Evolutionary conservation across 2,797 vertebrate species (phyloP).

Genomic region (Botia almorhae): DNA sequence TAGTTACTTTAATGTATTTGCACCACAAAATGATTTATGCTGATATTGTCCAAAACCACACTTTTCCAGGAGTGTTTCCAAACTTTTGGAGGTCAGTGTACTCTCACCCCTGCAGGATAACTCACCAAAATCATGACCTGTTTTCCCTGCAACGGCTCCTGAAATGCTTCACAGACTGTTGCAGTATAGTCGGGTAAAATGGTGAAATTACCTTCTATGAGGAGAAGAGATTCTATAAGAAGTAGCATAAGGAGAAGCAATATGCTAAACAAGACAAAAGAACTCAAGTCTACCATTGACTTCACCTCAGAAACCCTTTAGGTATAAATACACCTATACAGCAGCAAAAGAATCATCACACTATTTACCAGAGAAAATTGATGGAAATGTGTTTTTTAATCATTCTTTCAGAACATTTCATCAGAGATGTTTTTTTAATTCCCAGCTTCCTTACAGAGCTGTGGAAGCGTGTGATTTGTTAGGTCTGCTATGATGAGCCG

Average conservation of each 20-base stretch:
- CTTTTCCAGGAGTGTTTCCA: too few species aligned
- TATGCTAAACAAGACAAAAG: background rate
- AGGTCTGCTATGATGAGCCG: slow-evolving; percentile 13
- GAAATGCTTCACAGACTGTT: background rate
- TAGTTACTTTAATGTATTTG: too few species aligned
- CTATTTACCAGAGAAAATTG: background rate
- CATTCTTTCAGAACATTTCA: background rate
- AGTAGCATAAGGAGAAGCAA: background rate
- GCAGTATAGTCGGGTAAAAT: background rate
- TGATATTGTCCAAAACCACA: too few species aligned
- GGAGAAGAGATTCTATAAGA: background rate
- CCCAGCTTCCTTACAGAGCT: background rate
- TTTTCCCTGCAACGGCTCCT: too few species aligned
- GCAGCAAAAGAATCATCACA: background rate
- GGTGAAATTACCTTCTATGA: background rate
- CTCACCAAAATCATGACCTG: too few species aligned
- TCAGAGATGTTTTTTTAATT: background rate
- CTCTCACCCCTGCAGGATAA: too few species aligned
- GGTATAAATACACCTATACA: background rate
- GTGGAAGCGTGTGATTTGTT: slow-evolving; percentile 14
- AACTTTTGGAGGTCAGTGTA: too few species aligned
- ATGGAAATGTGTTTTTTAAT: background rate
- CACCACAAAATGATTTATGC: too few species aligned
- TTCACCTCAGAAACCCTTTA: background rate
- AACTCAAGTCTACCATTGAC: background rate